A percentile compares a stretch with the other conserved stretches of the same genome.
Conservation (phyloP, 2,113 vertebrate species). For the Vireo altiloquus region DNA sequence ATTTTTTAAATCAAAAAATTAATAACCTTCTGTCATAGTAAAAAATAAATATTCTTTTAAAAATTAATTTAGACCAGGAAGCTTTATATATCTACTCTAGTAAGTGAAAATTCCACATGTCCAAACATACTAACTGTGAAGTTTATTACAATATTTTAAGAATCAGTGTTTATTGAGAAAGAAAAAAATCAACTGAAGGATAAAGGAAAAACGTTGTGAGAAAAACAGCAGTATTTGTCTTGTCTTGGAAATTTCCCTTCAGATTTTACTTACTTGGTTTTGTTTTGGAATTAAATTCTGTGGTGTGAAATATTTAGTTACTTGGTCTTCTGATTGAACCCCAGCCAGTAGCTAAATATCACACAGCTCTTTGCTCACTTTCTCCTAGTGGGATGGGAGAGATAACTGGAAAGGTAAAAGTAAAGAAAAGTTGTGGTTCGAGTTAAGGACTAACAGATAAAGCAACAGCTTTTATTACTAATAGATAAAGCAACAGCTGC, state of each 20-base stretch:
- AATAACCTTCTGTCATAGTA: neutral
- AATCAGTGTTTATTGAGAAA: neutral
- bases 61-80: neutral
- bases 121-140: neutral
- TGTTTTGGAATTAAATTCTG: neutral
- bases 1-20: neutral
- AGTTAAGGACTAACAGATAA: neutral
- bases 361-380: neutral
- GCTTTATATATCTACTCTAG: neutral
- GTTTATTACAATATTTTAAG: neutral
- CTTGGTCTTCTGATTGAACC: rapidly evolving
- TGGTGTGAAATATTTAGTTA: neutral
- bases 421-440: neutral
- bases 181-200: neutral
- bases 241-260: neutral
- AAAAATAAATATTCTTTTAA: neutral
- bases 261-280: neutral
- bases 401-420: neutral
- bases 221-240: neutral
- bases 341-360: neutral
- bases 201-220: neutral
- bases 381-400: neutral
- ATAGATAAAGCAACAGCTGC: neutral
- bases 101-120: neutral
- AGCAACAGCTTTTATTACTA: neutral